Evolutionary conservation across 2,113 vertebrate genomes (phyloP), one percentile per base, ranked within the genome.

Genomic region (Hippocampus barbouri): DNA sequence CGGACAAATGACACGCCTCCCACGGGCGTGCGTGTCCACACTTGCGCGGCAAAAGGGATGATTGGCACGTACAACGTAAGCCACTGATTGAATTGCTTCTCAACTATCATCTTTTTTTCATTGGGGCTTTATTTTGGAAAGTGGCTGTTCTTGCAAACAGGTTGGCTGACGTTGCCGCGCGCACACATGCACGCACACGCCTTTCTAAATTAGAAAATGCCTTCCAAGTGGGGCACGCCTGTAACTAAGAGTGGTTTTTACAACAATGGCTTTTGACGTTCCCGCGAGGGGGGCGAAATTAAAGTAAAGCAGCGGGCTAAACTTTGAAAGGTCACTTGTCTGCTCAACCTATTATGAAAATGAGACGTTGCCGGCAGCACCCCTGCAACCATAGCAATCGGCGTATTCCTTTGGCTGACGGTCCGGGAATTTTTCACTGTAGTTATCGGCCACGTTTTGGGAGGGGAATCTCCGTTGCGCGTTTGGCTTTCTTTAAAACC

Each of bases 181-280:
- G 41, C 15, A 10, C 64, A 27, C 64, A 25, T 10, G 76, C 38
- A 80, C 59, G 47, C 66, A 68, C 60, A 65, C 63, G 70, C 71
- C 67, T 71, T 59, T 72, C 62, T 80, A 73, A 87, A 88, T 90
- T 84, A 75, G 75, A 80, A 79, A 82, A 69, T 75, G 66, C 82
- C 75, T 81, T 60, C 72, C 66, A 85, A 89, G 82, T 81, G 73
- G 79, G 79, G 88, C 86, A 81, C 85, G 74, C 75, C 74, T 76
- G 70, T 90, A 90, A 91, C 91, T 87, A 88, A 86, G 85, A 90
- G 72, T 80, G 72, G 85, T 86, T 85, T 79, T 83, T 74, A 71
- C 71, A 63, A 84, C 90, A 88, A 91, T 88, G 74, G 57, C 80
- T 74, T 86, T 81, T 85, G 83, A 86, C 69, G 20, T 76, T 76